Conservation (phyloP, 2,797 vertebrate species). For the Lithobates pipiens region DNA sequence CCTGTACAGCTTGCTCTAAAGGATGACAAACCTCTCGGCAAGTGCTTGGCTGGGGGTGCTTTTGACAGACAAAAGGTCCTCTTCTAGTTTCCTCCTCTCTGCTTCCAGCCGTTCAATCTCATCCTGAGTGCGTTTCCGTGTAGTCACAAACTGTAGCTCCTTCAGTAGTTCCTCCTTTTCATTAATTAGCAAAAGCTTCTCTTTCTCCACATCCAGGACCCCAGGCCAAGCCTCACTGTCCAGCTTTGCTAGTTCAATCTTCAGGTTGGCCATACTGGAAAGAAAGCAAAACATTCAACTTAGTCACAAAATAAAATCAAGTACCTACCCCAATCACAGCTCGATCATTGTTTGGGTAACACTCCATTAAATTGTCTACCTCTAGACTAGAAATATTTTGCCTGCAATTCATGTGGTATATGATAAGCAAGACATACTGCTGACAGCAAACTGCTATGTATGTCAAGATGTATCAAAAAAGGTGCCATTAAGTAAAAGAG, state of each 20-base stretch:
- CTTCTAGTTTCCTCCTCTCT: conserved; percentile 79
- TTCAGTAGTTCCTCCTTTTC: conserved; percentile 86
- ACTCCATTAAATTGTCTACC: background rate
- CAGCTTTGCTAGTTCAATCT: conserved; percentile 84
- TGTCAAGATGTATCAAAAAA: background rate
- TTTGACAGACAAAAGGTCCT: conserved; percentile 76
- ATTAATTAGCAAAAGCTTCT: conserved; percentile 81
- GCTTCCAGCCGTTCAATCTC: conserved; percentile 79
- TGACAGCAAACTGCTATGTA: conserved; percentile 12
- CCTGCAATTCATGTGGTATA: background rate
- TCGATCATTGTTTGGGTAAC: background rate
- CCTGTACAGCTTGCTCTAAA: background rate
- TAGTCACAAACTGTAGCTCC: conserved; percentile 83
- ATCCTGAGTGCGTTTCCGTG: conserved; percentile 73
- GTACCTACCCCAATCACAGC: background rate
- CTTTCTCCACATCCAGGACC: conserved; percentile 80
- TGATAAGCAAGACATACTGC: conserved; percentile 4
- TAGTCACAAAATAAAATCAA: background rate
- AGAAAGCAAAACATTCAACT: conserved; percentile 45
- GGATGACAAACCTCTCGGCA: conserved; percentile 75
- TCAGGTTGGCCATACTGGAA: conserved; percentile 84
- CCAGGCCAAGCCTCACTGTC: conserved; percentile 83
- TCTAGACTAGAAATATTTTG: conserved; percentile 6
- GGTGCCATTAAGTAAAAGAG: background rate
- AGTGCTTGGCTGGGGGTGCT: conserved; percentile 77